Evolutionary conservation across 2,888 invertebrate species (phyloP), one percentile per base, ranked within the genome.

Genomic region (Agriotes lineatus): DNA sequence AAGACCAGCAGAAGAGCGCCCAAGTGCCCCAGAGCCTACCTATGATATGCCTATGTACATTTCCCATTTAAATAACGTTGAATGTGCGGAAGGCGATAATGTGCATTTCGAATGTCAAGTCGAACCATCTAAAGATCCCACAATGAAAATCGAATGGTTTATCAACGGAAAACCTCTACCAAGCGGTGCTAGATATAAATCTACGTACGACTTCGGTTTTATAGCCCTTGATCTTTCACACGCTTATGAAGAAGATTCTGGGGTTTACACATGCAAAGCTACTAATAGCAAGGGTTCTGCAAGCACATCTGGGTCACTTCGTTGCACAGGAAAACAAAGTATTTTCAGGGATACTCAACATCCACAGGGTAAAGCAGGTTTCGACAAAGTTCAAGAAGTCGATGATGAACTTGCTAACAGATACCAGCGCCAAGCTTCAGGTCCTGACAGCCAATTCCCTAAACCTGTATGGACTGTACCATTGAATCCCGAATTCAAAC

Each of bases 171-270:
- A 95, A 81, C 93, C 95, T 9, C 85, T 99, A 66, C 94, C 93
- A 74, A 90, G 90, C 74, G 97, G 96, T 22, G 91, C 97, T 54
- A 91, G 97, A 81, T 97, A 93, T 83, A 95, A 96, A 85, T 93
- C 95, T 20, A 94, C 93, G 12, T 95, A 96, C 81, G 99, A 99
- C 83, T 99, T 99, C 84, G 99, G 99, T 65, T 96, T 94, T 80
- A 95, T 98, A 7, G 92, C 96, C 12, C 86, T 99, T 77, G 97
- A 97, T 80, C 90, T 97, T 72, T 91, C 88, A 62, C 94, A 95
- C 75, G 90, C 93, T 0, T 96, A 96, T 80, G 93, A 94, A 72
- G 95, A 96, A 86, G 96, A 97, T 85, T 96, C 95, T 62, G 97
- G 97, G 54, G 90, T 96, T 72, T 95, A 96, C 77, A 95, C 94